Conservation (phyloP, 2,888 invertebrate species). For the Parthenolecanium corni region DNA sequence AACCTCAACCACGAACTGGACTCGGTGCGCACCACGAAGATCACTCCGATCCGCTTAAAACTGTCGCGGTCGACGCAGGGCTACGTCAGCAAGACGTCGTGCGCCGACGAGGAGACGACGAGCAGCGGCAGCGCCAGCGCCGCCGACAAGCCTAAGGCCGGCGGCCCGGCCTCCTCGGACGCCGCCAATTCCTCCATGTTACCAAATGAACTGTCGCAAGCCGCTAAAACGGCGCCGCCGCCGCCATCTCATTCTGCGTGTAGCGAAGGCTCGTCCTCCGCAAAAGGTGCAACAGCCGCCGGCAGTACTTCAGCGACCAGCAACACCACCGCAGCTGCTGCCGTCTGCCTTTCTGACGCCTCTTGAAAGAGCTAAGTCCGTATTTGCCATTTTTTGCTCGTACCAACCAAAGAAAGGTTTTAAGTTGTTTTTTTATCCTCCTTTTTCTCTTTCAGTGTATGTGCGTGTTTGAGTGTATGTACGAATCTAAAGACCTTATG, state of each 20-base stretch:
- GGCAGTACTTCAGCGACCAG: conserved; percentile 3
- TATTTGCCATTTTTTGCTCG: too few relatives aligned
- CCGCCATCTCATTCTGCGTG: neutral
- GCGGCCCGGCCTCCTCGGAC: neutral
- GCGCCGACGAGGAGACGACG: neutral
- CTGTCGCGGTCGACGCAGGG: conserved; percentile 69
- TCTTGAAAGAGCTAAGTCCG: too few relatives aligned
- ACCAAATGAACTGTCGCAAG: conserved; percentile 3
- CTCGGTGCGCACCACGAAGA: conserved; percentile 53
- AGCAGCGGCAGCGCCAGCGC: neutral
- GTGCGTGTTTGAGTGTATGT: too few relatives aligned
- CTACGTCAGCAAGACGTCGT: conserved; percentile 41
- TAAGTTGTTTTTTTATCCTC: too few relatives aligned
- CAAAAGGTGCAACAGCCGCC: neutral
- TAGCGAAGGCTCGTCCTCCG: neutral
- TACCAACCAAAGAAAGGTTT: too few relatives aligned
- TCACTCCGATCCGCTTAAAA: conserved; percentile 73
- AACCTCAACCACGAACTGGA: conserved; percentile 41
- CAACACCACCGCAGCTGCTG: neutral
- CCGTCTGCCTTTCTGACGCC: too few relatives aligned
- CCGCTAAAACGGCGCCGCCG: neutral
- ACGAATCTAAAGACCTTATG: too few relatives aligned
- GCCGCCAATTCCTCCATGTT: neutral
- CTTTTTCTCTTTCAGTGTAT: too few relatives aligned
- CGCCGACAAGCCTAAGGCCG: neutral